phyloP scores from a whole-genome alignment of 2,113 vertebrate genomes.

The Ranitomeya variabilis region DNA sequence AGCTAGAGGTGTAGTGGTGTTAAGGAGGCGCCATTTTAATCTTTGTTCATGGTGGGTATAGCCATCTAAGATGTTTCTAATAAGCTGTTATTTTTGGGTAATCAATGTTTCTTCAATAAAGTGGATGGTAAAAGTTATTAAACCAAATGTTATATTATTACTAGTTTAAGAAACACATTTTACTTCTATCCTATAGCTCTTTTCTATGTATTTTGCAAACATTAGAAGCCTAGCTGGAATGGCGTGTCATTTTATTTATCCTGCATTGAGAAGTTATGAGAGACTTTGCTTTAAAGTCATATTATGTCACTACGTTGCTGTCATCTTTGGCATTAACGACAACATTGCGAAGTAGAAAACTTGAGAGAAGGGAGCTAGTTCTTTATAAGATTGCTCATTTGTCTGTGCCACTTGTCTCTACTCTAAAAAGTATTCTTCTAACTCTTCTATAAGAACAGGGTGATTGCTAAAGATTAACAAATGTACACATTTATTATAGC shows the following conservation, averaged over 20 bases:
- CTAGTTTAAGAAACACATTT: too few species aligned
- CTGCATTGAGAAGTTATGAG: background rate
- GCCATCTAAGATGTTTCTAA: too few species aligned
- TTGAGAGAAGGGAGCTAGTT: background rate
- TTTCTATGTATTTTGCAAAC: too few species aligned
- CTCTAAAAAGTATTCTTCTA: background rate
- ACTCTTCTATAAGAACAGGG: background rate
- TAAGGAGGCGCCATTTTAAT: too few species aligned
- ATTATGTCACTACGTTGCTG: background rate
- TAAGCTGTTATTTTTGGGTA: too few species aligned
- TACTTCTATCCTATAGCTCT: too few species aligned
- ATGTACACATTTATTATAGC: background rate
- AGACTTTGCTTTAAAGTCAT: background rate
- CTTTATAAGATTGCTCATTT: slow-evolving; percentile 20
- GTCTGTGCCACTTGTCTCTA: background rate
- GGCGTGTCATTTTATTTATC: background rate
- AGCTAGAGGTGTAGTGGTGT: too few species aligned
- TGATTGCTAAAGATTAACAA: slow-evolving; percentile 1
- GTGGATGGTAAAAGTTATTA: too few species aligned
- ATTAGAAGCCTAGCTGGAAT: background rate
- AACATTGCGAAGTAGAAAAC: background rate
- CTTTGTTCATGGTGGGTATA: too few species aligned
- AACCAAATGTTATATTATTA: too few species aligned
- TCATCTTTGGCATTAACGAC: background rate
- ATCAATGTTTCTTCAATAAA: too few species aligned